Conservation (phyloP, 1,140 invertebrate species). For the Ceratosolen fusciceps region DNA sequence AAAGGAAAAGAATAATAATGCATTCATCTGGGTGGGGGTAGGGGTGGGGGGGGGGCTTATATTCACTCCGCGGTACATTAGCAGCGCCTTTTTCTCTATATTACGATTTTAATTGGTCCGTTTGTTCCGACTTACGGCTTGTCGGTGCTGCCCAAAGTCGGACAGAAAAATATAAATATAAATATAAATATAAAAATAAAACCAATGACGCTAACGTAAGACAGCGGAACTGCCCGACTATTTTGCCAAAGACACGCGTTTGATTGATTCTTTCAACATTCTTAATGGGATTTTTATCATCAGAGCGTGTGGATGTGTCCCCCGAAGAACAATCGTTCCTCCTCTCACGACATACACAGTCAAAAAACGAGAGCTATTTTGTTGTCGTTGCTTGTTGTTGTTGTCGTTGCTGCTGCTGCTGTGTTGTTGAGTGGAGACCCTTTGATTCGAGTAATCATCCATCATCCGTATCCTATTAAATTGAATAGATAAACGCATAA, state of each 20-base stretch:
- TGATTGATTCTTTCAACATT: not conserved
- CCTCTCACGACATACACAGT: no score
- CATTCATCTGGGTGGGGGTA: no score
- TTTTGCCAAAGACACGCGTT: constrained; percentile 12
- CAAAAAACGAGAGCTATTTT: not conserved
- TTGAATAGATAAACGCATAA: constrained; percentile 20
- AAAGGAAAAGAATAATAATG: not conserved
- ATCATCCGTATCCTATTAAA: constrained; percentile 36
- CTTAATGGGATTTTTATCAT: constrained; percentile 15
- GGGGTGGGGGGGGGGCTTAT: no score
- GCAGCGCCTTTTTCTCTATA: not conserved
- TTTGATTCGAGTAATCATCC: constrained; percentile 16
- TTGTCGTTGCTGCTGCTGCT: no score
- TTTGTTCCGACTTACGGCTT: not conserved
- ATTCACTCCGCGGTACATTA: not conserved
- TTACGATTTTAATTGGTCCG: not conserved
- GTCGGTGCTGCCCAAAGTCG: not conserved
- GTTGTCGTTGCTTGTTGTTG: no score
- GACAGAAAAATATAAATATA: no score
- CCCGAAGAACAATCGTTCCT: constrained; percentile 17
- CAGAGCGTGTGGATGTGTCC: no score
- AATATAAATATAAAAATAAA: not conserved
- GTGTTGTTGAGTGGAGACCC: no score
- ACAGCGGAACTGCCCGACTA: not conserved
- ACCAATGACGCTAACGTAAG: not conserved